Base-by-base conservation (phyloP, 53 echinoderm and acorn worm genomes). In the Antedon mediterranea region DNA sequence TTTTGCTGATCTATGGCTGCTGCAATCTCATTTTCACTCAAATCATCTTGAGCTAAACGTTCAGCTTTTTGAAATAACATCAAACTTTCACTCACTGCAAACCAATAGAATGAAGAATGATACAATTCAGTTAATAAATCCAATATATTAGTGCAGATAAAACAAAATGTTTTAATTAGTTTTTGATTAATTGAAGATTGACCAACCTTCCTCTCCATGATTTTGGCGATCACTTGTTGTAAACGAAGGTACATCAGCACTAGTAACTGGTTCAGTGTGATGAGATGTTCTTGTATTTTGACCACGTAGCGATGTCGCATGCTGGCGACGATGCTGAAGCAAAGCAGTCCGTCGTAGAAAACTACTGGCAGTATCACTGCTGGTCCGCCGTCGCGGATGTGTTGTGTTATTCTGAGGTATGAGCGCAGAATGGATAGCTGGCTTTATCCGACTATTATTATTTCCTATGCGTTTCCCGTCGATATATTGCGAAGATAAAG, bases 11-110 rank as follows among this genome's bases (percentile, higher is more conserved):
- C 84, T 4, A 98, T 76, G 30, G 92, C 88, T 0, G 89, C 98
- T 34, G 82, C 92, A 28, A 98, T 88, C 26, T 98, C 98, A 9
- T 90, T 75, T 34, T 98, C 98, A 28, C 86, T 78, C 1, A 86
- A 72, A 77, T 92, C 82, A 34, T 98, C 85, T 71, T 98, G 90
- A 29, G 88, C 84, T 43, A 98, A 41, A 28, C 81, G 84, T 76
- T 98, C 98, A 28, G 92, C 92, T 34, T 84, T 87, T 83, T 98
- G 98, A 75, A 98, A 98, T 4, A 90, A 77, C 72, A 88, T 76
- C 81, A 98, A 73, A 74, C 98, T 98, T 0, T 92, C 90, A 71
- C 85, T 85, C 42, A 98, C 98, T 92, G 80, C 6, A 76, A 44
- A 28, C 0, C 29, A 78, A 72, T 41, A 9, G 30, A 37, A 78